Conservation (phyloP, 2,888 invertebrate genomes). For the Kuschelorhynchus macadamiae region DNA sequence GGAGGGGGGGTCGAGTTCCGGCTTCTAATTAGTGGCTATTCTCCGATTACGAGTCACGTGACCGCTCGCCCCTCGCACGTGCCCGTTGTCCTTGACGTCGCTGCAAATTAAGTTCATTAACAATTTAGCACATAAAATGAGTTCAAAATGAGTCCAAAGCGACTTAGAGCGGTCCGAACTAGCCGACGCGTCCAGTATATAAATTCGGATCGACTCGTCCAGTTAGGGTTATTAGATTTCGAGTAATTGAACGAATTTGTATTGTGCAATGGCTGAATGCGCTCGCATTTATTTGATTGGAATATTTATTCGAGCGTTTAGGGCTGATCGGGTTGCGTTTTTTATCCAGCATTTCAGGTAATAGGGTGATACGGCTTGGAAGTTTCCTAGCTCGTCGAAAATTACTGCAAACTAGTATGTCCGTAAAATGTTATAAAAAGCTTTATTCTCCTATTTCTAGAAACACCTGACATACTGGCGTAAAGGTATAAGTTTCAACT, state of each 20-base stretch:
- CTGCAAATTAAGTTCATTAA: constrained; percentile 45
- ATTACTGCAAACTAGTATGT: no score
- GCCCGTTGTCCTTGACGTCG: constrained; percentile 43
- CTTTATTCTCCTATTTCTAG: no score
- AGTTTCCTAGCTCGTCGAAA: no score
- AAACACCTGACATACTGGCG: no score
- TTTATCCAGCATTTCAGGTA: no score
- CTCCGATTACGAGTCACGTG: constrained; percentile 45
- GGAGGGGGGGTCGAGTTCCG: background rate
- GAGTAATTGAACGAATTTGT: constrained; percentile 24
- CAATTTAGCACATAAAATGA: constrained; percentile 42
- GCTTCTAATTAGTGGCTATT: constrained; percentile 45
- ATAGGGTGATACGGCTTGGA: no score
- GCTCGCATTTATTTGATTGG: no score
- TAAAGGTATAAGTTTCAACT: no score
- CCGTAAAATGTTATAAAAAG: no score
- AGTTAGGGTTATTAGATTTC: constrained; percentile 27
- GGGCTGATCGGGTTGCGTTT: no score
- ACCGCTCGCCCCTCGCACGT: constrained; percentile 37
- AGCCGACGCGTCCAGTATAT: constrained; percentile 18
- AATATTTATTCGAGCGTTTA: no score
- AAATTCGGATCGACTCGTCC: constrained; percentile 13
- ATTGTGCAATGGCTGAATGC: background rate
- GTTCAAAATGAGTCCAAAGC: constrained; percentile 31
- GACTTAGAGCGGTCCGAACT: background rate